Percentiles rank a stretch among this genome's conserved stretches.
Evolutionary conservation across 2,113 vertebrate species (phyloP).

Genomic region (Scytalopus superciliaris): DNA sequence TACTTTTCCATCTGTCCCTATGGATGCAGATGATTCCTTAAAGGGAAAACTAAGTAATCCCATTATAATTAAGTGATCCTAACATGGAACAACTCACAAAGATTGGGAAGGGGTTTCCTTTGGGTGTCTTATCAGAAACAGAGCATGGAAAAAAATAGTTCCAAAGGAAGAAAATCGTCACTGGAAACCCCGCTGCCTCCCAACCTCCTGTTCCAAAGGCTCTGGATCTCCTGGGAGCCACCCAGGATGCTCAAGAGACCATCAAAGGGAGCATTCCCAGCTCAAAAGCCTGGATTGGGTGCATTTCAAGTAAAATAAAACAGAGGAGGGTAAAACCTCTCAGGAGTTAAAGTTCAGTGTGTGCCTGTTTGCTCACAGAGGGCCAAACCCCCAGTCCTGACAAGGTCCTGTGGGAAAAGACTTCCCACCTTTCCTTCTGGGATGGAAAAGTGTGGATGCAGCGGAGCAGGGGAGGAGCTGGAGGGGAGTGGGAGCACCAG

Average conservation of each 20-base stretch:
- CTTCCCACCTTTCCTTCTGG: background rate
- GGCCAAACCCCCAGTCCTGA: background rate
- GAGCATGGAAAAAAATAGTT: background rate
- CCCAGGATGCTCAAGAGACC: background rate
- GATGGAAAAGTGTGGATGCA: background rate
- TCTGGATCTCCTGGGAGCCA: background rate
- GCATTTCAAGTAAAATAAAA: background rate
- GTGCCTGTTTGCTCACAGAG: background rate
- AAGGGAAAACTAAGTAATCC: background rate
- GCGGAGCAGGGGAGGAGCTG: background rate
- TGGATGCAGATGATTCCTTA: background rate
- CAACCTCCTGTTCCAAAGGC: background rate
- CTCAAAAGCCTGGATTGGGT: too few relatives aligned
- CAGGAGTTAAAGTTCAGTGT: background rate
- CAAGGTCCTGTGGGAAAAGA: fast-evolving
- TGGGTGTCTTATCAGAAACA: fast-evolving
- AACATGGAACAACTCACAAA: fast-evolving
- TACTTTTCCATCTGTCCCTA: background rate
- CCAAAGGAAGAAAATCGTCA: background rate
- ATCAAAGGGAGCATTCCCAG: background rate
- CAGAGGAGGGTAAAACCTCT: background rate
- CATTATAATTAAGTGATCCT: background rate
- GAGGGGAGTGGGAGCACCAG: background rate
- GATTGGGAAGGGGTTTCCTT: background rate
- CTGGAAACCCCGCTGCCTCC: background rate